Evolutionary conservation across 2,113 vertebrate genomes (phyloP), one percentile per base, ranked within the genome.

Genomic region (Arizona elegans): DNA sequence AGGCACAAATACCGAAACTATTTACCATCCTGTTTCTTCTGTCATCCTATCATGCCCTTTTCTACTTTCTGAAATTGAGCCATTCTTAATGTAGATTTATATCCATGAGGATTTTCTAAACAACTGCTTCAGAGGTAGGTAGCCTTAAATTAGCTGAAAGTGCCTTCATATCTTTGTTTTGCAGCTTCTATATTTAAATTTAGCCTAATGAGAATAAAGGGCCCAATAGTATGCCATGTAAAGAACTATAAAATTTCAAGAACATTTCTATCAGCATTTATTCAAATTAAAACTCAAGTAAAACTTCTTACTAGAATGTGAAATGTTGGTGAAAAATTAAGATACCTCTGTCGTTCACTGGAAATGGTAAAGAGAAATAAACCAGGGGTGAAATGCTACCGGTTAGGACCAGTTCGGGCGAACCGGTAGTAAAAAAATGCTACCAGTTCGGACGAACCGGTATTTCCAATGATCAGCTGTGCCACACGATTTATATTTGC

Each of bases 31-130:
- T 65, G 38, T 38, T 15, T 91, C 8, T 65, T 92, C 21, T 91
- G 50, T 33, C 88, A 21, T 88, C 21, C 85, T 65, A 50, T 5
- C 47, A 50, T 53, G 56, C 19, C 38, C 86, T 86, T 89, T 90
- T n/a, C 23, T 50, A 21, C 26, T 65, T 90, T 54, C 89, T 33
- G 75, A 90, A 90, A 58, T n/a, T 13, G 8, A 87, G 55, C n/a
- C 24, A 86, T 38, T 81, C 92, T 90, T 87, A 90, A 93, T 90
- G 56, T 85, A 90, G 88, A 90, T 87, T 87, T 90, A 90, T 58
- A 38, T 90, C 50, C 65, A 38, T 33, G 81, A 38, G 26, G 53
- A 55, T 38, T 93, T 90, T 93, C 88, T 59, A 90, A 90, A 90
- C 62, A 62, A 47, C 75, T 86, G 50, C 29, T 62, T 56, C 92